Percentiles rank a stretch among this genome's conserved stretches.
Evolutionary conservation across 2,888 invertebrate species (phyloP).

Genomic region (Therioaphis trifolii): DNA sequence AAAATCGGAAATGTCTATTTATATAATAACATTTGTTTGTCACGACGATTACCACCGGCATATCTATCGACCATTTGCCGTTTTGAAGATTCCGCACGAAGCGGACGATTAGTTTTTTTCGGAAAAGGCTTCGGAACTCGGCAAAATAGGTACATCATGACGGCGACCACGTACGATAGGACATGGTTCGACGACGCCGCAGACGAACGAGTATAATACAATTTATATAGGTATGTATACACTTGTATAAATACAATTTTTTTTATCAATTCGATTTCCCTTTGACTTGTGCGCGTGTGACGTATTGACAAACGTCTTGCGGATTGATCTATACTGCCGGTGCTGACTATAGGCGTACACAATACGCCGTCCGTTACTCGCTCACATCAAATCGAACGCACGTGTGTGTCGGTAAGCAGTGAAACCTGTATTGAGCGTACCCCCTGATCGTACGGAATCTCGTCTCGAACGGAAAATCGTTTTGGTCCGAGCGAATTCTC

Average conservation of each 20-base stretch:
- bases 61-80: too few relatives aligned
- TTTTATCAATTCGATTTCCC: constrained; percentile 30
- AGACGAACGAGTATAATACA: constrained; percentile 35
- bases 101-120: constrained; percentile 27
- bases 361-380: too few relatives aligned
- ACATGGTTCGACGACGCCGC: constrained; percentile 22
- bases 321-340: constrained; percentile 27
- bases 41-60: neutral
- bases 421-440: too few relatives aligned
- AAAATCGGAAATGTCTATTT: too few relatives aligned
- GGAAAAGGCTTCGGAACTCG: neutral
- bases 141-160: neutral
- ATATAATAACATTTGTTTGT: neutral
- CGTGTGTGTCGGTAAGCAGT: too few relatives aligned
- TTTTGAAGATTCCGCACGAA: constrained; percentile 8
- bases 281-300: too few relatives aligned
- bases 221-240: neutral
- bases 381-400: too few relatives aligned
- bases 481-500: too few relatives aligned
- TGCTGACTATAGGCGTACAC: neutral
- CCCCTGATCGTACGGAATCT: too few relatives aligned
- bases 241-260: too few relatives aligned
- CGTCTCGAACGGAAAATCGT: too few relatives aligned
- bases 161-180: constrained; percentile 7
- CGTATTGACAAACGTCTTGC: constrained; percentile 1